These are phyloP conservation scores for Limnodromus scolopaceus DNA, from an alignment of 2,797 vertebrate species.

Conservation along the genomic window DNA sequence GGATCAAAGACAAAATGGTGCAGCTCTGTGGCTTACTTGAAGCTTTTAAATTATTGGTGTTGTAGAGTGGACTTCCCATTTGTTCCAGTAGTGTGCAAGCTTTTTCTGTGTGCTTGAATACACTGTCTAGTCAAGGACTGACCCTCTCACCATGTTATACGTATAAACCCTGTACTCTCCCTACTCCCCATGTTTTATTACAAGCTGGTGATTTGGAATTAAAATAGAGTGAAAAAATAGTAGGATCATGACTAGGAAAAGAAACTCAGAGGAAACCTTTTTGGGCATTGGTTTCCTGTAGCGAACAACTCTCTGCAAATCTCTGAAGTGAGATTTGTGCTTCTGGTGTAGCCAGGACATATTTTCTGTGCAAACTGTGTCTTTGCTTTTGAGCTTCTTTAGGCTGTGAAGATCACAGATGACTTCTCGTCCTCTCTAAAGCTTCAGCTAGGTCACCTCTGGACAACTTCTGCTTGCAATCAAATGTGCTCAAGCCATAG, in stretches of 20 bases:
- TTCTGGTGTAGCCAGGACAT: background rate
- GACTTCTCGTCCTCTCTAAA: background rate
- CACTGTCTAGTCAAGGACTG: background rate
- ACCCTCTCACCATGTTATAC: background rate
- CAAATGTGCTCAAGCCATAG: background rate
- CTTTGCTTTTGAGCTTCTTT: background rate
- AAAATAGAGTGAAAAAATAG: background rate
- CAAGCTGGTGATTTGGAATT: fast-evolving
- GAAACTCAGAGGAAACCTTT: background rate
- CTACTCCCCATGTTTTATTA: background rate
- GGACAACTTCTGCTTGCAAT: background rate
- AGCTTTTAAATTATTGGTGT: background rate
- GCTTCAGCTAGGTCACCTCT: too few relatives aligned
- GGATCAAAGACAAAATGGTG: background rate
- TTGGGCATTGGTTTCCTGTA: background rate
- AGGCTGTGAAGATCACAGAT: background rate
- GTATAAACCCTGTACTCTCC: fast-evolving
- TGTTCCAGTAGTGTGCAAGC: background rate
- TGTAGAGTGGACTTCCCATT: background rate
- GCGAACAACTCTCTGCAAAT: background rate
- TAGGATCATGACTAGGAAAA: background rate
- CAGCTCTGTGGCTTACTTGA: fast-evolving
- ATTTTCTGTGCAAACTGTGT: background rate
- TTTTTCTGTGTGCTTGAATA: background rate
- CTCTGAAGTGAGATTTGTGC: background rate